Conservation (phyloP, 2,113 vertebrate species). For the Sceloporus tristichus region DNA sequence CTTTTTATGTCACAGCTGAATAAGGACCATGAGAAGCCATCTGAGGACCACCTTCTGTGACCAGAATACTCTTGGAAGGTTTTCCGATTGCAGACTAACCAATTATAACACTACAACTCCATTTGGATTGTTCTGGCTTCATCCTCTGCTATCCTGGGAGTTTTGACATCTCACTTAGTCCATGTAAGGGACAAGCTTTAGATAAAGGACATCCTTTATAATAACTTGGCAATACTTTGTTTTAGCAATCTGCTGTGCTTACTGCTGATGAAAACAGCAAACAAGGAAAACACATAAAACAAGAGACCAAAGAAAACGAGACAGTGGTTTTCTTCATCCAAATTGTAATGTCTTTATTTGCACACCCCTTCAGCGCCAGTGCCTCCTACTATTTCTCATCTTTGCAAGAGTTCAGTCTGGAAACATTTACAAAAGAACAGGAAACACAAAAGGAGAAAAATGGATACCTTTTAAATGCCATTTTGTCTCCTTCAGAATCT, state of each 20-base stretch:
- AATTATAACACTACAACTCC: no score
- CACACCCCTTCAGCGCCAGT: background rate
- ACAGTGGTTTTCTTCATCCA: background rate
- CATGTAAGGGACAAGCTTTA: no score
- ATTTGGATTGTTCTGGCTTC: no score
- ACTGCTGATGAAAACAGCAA: background rate
- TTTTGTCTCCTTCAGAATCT: background rate
- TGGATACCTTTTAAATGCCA: background rate
- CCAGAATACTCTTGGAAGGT: no score
- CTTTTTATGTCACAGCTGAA: no score
- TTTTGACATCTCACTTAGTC: no score
- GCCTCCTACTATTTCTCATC: background rate
- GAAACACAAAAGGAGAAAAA: background rate
- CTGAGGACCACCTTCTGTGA: background rate
- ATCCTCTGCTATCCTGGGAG: no score
- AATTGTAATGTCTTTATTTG: constrained; percentile 26
- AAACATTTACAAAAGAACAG: constrained; percentile 10
- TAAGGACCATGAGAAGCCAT: background rate
- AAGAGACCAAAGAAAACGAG: background rate
- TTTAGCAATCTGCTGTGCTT: no score
- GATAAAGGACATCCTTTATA: no score
- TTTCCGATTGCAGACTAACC: no score
- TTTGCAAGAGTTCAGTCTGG: background rate
- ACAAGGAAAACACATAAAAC: background rate
- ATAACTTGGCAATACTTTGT: no score